Percentiles rank a stretch among this genome's conserved stretches.
phyloP scores from a whole-genome alignment of 2,797 vertebrate genomes.

The Champsocephalus gunnari region DNA sequence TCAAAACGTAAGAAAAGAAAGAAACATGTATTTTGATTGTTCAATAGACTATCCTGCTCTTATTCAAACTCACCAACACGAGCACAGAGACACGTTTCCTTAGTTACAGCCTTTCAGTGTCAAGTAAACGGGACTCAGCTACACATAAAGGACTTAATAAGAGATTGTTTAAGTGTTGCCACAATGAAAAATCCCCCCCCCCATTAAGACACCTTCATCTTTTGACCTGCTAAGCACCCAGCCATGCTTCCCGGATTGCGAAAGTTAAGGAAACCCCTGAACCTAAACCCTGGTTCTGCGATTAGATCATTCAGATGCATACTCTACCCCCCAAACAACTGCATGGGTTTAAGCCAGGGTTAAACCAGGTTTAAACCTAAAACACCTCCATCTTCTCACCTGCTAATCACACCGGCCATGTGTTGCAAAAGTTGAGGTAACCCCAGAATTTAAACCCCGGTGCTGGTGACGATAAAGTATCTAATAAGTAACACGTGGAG shows the following conservation, averaged over 20 bases:
- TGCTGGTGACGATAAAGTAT: not conserved
- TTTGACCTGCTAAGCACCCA: no score
- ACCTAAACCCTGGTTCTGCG: not conserved
- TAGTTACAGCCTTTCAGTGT: not conserved
- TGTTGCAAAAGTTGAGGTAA: constrained; percentile 38
- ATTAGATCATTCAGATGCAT: constrained; percentile 2
- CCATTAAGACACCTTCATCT: constrained; percentile 1
- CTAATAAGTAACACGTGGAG: no score
- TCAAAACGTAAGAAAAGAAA: no score
- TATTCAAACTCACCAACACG: not conserved
- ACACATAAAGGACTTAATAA: not conserved
- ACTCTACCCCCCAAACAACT: constrained; percentile 1
- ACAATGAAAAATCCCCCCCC: not conserved
- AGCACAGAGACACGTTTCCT: not conserved
- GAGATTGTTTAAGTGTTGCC: not conserved
- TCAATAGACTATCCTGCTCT: not conserved
- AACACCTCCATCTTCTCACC: constrained; percentile 11
- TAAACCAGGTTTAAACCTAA: not conserved
- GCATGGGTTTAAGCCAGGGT: constrained; percentile 44
- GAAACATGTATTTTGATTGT: no score
- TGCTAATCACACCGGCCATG: constrained; percentile 20
- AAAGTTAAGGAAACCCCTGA: constrained; percentile 28
- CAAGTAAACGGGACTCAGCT: not conserved
- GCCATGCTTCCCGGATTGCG: constrained; percentile 20
- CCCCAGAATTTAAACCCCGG: not conserved